These are phyloP conservation scores for Boloria selene DNA, from an alignment of 2,888 invertebrate species.

Conservation along the genomic window DNA sequence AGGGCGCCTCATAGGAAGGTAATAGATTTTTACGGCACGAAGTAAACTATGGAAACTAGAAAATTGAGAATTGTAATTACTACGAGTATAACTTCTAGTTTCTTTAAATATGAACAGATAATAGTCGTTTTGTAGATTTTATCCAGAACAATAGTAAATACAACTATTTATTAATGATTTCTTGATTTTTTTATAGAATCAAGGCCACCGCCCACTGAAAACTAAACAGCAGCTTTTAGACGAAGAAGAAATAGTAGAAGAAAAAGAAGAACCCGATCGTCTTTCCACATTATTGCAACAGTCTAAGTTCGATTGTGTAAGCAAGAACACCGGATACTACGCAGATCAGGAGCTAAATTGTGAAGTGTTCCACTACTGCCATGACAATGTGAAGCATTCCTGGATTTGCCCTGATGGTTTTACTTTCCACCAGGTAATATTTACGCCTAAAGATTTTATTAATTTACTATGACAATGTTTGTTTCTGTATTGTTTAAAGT, in stretches of 20 bases:
- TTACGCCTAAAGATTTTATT: neutral
- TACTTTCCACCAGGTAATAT: conserved; percentile 89
- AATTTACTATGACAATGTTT: too few relatives aligned
- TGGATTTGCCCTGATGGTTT: conserved; percentile 97
- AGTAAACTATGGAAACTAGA: too few relatives aligned
- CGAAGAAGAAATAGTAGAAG: conserved; percentile 83
- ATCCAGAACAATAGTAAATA: too few relatives aligned
- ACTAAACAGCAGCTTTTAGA: conserved; percentile 59
- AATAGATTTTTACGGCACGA: conserved; percentile 13
- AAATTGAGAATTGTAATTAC: too few relatives aligned
- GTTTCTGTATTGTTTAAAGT: neutral
- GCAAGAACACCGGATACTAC: conserved; percentile 93
- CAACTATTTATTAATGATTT: neutral
- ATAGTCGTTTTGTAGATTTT: too few relatives aligned
- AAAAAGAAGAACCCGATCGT: conserved; percentile 93
- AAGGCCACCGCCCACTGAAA: conserved; percentile 60
- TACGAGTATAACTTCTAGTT: too few relatives aligned
- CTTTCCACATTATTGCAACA: conserved; percentile 89
- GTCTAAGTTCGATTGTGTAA: conserved; percentile 91
- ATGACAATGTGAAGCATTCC: conserved; percentile 93
- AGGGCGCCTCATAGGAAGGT: conserved; percentile 67
- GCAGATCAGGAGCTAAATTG: conserved; percentile 94
- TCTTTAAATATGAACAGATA: too few relatives aligned
- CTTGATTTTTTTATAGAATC: conserved; percentile 41
- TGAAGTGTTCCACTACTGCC: conserved; percentile 97